These are phyloP conservation scores for Parasteatoda tepidariorum DNA, from an alignment of 1,140 invertebrate species.

Conservation along the genomic window DNA sequence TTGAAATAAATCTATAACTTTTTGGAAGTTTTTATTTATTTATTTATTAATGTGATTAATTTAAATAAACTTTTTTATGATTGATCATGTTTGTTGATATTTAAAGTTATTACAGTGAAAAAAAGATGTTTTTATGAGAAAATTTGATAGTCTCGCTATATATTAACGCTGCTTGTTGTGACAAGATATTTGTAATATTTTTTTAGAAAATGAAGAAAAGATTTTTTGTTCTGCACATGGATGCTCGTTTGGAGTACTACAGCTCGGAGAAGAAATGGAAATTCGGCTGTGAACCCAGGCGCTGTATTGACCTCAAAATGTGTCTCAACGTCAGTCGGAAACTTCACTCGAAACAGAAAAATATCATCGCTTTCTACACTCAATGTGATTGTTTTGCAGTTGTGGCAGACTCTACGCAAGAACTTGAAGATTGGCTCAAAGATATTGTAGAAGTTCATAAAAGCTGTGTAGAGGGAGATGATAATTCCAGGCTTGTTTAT, in stretches of 20 bases:
- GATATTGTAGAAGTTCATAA: slow-evolving; percentile 80
- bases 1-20: no score
- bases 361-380: slow-evolving; percentile 88
- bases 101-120: no score
- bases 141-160: no score
- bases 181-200: slow-evolving; percentile 62
- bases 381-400: slow-evolving; percentile 89
- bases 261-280: slow-evolving; percentile 91
- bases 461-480: slow-evolving; percentile 72
- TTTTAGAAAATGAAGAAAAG: slow-evolving; percentile 84
- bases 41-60: no score
- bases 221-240: slow-evolving; percentile 81
- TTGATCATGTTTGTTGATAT: no score
- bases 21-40: no score
- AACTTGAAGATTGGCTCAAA: slow-evolving; percentile 85
- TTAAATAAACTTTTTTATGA: no score
- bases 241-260: slow-evolving; percentile 90
- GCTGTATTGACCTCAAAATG: slow-evolving; percentile 81
- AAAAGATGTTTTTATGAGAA: no score
- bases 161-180: no score
- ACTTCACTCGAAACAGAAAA: slow-evolving; percentile 83
- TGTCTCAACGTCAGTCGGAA: slow-evolving; percentile 89
- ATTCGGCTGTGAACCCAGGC: slow-evolving; percentile 78
- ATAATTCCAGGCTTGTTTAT: slow-evolving; percentile 70
- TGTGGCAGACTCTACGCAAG: slow-evolving; percentile 82